Evolutionary conservation across 2,113 vertebrate genomes (phyloP).

Genomic region (Triplophysa siluroides): DNA sequence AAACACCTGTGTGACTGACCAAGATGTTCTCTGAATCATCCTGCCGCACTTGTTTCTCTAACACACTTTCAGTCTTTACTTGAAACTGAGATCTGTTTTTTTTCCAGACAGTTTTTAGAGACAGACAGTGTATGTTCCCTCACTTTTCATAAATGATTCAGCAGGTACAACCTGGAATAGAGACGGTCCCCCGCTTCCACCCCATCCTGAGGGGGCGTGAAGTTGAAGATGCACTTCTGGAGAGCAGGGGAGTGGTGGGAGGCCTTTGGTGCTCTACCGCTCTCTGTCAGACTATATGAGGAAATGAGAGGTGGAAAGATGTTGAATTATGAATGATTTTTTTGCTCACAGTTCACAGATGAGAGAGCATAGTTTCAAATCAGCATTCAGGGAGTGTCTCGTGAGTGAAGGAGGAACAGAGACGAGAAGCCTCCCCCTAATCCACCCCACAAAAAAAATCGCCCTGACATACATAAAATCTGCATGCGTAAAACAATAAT

Average conservation of each 20-base stretch:
- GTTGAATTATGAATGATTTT: slow-evolving; percentile 61
- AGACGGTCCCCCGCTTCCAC: slow-evolving; percentile 30
- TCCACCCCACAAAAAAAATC: slow-evolving; percentile 27
- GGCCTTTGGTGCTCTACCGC: slow-evolving; percentile 24
- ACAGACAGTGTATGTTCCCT: slow-evolving; percentile 28
- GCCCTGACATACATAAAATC: slow-evolving; percentile 22
- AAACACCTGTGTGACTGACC: slow-evolving; percentile 25
- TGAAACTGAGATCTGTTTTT: slow-evolving; percentile 42
- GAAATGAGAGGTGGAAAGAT: slow-evolving; percentile 48
- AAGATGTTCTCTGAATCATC: slow-evolving; percentile 17
- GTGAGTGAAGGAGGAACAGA: slow-evolving; percentile 20
- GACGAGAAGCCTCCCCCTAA: not conserved
- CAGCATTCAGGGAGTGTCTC: slow-evolving; percentile 49
- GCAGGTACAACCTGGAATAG: slow-evolving; percentile 45
- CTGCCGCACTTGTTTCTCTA: slow-evolving; percentile 32
- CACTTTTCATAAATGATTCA: slow-evolving; percentile 57
- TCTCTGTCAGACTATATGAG: slow-evolving; percentile 34
- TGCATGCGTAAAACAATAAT: slow-evolving; percentile 1
- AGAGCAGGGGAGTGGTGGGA: not conserved
- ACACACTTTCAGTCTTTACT: slow-evolving; percentile 26
- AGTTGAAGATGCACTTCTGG: slow-evolving; percentile 25
- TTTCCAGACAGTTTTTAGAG: slow-evolving; percentile 41
- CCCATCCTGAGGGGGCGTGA: slow-evolving; percentile 28
- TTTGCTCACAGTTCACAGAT: slow-evolving; percentile 55
- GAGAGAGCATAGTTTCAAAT: slow-evolving; percentile 42